phyloP scores from a whole-genome alignment of 2,797 vertebrate species.

The Tapirus indicus region DNA sequence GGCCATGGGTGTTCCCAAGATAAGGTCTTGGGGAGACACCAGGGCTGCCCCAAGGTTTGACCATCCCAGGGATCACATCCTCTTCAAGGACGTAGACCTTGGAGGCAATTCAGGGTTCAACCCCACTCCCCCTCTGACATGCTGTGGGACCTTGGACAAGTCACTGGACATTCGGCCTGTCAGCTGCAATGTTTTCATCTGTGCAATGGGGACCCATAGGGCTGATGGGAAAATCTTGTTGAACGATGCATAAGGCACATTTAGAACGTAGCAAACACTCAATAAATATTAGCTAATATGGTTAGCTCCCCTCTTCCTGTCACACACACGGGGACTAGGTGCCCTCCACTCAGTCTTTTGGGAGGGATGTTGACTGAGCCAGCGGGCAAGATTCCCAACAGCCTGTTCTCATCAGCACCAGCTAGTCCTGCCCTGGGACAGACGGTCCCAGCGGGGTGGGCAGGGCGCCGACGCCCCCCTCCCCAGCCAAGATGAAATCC shows the following conservation, averaged over 20 bases:
- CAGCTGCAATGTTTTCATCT: background rate
- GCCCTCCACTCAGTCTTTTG: background rate
- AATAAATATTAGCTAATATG: background rate
- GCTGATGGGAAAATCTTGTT: background rate
- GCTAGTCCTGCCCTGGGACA: slow-evolving; percentile 42
- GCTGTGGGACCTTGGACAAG: background rate
- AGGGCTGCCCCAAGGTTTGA: slow-evolving; percentile 18
- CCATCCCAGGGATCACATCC: background rate
- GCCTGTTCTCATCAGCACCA: slow-evolving; percentile 68
- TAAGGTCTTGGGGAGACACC: slow-evolving; percentile 64
- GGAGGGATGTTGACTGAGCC: background rate
- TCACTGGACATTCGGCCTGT: background rate
- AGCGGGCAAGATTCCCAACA: slow-evolving; percentile 11
- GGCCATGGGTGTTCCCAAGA: slow-evolving; percentile 48
- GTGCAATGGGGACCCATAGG: too few species aligned
- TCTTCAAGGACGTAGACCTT: background rate
- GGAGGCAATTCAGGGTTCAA: background rate
- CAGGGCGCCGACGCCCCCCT: slow-evolving; percentile 48
- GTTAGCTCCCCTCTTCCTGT: background rate
- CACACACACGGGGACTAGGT: background rate
- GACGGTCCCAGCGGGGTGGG: slow-evolving; percentile 49
- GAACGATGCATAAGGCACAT: background rate
- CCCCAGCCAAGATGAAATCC: slow-evolving; percentile 77
- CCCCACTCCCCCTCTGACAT: background rate
- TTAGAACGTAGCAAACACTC: background rate